These are phyloP conservation scores for Cacatua alba DNA, from an alignment of 2,113 vertebrate genomes.

Conservation along the genomic window DNA sequence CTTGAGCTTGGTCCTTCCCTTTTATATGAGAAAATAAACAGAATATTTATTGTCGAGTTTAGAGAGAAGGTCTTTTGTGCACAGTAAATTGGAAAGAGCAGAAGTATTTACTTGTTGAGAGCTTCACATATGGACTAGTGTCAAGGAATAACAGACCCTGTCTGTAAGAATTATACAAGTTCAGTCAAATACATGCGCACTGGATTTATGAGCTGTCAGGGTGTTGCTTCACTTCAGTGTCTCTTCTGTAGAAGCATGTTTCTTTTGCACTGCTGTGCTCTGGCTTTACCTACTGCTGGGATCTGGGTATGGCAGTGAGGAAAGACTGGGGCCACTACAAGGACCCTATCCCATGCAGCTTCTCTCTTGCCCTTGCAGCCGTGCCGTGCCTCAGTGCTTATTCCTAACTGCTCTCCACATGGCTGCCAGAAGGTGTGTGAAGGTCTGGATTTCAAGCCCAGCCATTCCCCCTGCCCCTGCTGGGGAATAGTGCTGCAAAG, in stretches of 20 bases:
- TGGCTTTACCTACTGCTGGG: not conserved
- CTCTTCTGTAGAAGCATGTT: not conserved
- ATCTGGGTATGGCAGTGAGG: not conserved
- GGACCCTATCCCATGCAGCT: not conserved
- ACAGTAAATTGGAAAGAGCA: not conserved
- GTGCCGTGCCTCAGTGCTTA: rapidly evolving
- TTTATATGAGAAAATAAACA: not conserved
- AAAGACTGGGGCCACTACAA: not conserved
- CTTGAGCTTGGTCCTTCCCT: not conserved
- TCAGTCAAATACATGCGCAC: not conserved
- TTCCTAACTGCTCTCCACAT: not conserved
- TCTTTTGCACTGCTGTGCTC: not conserved
- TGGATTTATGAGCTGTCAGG: not conserved
- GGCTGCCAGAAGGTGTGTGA: not conserved
- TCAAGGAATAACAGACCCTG: not conserved
- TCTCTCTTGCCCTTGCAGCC: not conserved
- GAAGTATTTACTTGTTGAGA: not conserved
- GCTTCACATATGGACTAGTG: not conserved
- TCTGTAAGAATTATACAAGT: not conserved
- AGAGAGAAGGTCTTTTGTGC: not conserved
- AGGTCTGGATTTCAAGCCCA: not conserved
- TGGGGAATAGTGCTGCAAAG: not conserved
- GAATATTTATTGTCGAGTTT: not conserved
- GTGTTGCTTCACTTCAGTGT: not conserved
- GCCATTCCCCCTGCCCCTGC: rapidly evolving